Conservation (phyloP, 2,888 invertebrate species). For the Blera fallax region DNA sequence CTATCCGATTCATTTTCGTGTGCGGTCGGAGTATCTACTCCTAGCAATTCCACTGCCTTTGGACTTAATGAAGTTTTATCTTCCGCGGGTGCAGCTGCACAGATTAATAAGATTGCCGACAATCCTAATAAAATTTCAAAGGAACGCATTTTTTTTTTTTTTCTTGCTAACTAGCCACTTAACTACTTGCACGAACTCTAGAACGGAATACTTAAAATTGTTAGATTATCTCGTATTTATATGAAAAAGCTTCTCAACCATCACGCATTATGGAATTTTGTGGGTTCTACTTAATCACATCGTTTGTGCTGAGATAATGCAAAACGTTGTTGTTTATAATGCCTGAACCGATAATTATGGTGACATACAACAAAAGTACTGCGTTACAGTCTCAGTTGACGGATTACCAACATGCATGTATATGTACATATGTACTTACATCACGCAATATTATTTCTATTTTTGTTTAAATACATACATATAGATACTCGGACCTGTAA, state of each 20-base stretch:
- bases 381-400: conserved; percentile 28
- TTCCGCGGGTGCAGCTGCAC: conserved; percentile 40
- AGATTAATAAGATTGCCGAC: conserved; percentile 29
- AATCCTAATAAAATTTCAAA: conserved; percentile 21
- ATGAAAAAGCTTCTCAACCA: conserved; percentile 42
- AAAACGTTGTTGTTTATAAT: conserved; percentile 1
- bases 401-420: no score
- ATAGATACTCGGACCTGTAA: not conserved
- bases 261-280: conserved; percentile 16
- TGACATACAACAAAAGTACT: not conserved
- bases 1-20: conserved; percentile 48
- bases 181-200: conserved; percentile 24
- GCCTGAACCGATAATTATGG: conserved; percentile 38
- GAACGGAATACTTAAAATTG: conserved; percentile 25
- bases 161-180: conserved; percentile 10
- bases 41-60: conserved; percentile 36
- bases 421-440: conserved; percentile 8
- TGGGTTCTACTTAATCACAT: conserved; percentile 25
- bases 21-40: conserved; percentile 31
- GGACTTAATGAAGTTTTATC: not conserved
- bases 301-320: not conserved
- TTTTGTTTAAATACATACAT: not conserved
- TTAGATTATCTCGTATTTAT: conserved; percentile 54
- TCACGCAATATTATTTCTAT: conserved; percentile 45
- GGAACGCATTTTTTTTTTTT: conserved; percentile 38